phyloP scores from a whole-genome alignment of 2,888 invertebrate genomes.

The Callyntrura guangdongensis region DNA sequence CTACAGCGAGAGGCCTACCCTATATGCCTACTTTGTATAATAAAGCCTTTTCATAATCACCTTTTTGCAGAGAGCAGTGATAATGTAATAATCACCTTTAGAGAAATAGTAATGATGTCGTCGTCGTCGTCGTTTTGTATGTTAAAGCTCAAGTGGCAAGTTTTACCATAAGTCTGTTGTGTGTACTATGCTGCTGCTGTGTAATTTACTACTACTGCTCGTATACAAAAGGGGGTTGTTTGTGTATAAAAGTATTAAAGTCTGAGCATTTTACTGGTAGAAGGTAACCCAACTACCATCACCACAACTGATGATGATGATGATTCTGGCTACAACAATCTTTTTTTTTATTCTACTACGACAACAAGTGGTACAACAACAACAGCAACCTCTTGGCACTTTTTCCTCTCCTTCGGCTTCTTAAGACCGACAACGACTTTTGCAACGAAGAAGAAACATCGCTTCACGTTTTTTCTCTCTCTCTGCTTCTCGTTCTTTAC shows the following conservation, averaged over 20 bases:
- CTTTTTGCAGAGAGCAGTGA: background rate
- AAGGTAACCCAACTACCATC: background rate
- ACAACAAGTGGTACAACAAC: constrained; percentile 58
- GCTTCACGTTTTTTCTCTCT: constrained; percentile 18
- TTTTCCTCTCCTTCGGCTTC: constrained; percentile 25
- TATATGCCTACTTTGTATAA: too few relatives aligned
- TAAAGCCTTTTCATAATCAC: too few relatives aligned
- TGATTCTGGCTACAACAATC: background rate
- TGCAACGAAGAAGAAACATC: constrained; percentile 20
- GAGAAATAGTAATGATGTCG: background rate
- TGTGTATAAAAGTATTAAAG: too few relatives aligned
- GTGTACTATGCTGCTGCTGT: too few relatives aligned
- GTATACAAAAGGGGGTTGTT: too few relatives aligned
- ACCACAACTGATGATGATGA: background rate
- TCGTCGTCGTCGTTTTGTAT: background rate
- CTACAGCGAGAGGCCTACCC: too few relatives aligned
- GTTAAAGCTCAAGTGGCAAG: constrained; percentile 10
- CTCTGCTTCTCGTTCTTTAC: background rate
- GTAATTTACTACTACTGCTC: too few relatives aligned
- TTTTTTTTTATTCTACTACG: background rate
- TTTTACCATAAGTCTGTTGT: too few relatives aligned
- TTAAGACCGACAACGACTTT: constrained; percentile 28
- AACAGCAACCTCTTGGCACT: constrained; percentile 54
- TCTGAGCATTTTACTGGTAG: constrained; percentile 5
- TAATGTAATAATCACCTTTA: constrained; percentile 38